phyloP scores from a whole-genome alignment of 23 tunicate species.

The Diplosoma virens region DNA sequence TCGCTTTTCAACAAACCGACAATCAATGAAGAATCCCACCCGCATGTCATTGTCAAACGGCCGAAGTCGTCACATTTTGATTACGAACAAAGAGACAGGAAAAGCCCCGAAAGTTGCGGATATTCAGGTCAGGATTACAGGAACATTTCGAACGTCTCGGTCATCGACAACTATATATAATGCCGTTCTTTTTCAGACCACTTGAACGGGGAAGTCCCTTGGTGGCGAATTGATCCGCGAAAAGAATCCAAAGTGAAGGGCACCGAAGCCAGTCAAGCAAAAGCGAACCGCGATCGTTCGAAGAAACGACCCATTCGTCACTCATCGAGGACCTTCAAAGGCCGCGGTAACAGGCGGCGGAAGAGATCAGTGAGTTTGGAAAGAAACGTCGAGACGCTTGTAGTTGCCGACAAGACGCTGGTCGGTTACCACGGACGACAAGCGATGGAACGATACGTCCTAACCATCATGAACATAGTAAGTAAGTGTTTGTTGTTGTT shows the following conservation, averaged over 20 bases:
- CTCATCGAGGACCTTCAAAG: constrained; percentile 32
- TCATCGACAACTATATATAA: no score
- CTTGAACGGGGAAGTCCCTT: constrained; percentile 46
- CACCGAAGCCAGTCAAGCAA: background rate
- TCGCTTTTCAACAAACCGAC: constrained; percentile 14
- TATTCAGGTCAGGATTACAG: no score
- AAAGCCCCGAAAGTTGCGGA: constrained; percentile 59
- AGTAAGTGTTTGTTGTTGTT: no score
- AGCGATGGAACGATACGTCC: constrained; percentile 83
- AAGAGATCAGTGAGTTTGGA: constrained; percentile 81
- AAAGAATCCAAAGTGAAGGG: background rate
- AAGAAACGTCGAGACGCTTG: constrained; percentile 90
- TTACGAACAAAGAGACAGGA: constrained; percentile 38
- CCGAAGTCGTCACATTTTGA: constrained; percentile 29
- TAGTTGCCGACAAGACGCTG: constrained; percentile 92
- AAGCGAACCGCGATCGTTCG: background rate
- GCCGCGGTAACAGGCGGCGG: background rate
- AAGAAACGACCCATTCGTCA: background rate
- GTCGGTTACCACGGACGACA: constrained; percentile 84
- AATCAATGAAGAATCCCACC: constrained; percentile 51
- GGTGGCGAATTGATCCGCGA: constrained; percentile 75
- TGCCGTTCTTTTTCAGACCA: constrained; percentile 30
- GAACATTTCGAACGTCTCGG: no score
- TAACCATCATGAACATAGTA: constrained; percentile 98
- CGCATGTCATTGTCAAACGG: constrained; percentile 83